Evolutionary conservation across 2,797 vertebrate genomes (phyloP).

Genomic region (Leptodactylus fallax): DNA sequence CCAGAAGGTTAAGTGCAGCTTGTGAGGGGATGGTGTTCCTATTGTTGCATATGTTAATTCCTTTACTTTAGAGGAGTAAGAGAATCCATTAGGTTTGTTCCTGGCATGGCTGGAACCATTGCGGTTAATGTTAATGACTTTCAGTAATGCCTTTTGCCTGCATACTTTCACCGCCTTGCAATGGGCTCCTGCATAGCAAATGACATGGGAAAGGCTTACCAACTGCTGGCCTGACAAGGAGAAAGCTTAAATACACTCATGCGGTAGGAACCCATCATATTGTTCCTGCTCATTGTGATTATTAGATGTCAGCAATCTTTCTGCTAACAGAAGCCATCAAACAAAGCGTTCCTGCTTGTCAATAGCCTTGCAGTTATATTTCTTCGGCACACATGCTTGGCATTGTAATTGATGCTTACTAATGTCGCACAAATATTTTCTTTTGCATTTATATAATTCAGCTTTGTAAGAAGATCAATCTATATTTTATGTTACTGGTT

Average conservation of each 20-base stretch:
- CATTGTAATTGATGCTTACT: not conserved
- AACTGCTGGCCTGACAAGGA: constrained; percentile 60
- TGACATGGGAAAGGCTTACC: constrained; percentile 63
- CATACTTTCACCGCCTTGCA: constrained; percentile 65
- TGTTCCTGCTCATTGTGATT: constrained; percentile 4
- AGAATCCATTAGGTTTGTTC: constrained; percentile 76
- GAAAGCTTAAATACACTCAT: constrained; percentile 34
- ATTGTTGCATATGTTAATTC: constrained; percentile 8
- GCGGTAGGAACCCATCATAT: constrained; percentile 8
- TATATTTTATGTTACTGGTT: not conserved
- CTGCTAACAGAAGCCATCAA: not conserved
- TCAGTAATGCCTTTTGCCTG: constrained; percentile 70
- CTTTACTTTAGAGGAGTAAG: constrained; percentile 56
- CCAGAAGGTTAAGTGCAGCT: constrained; percentile 55
- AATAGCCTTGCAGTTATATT: not conserved
- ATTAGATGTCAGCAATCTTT: constrained; percentile 13
- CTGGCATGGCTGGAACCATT: constrained; percentile 75
- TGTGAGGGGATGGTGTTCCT: constrained; percentile 6
- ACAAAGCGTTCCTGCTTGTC: not conserved
- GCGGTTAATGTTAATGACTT: constrained; percentile 75
- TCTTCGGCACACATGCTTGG: not conserved
- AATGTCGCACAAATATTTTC: not conserved
- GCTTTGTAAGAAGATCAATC: not conserved
- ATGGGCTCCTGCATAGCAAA: constrained; percentile 68
- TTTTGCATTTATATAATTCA: not conserved